Evolutionary conservation across 92 coral and sea anemone species (phyloP).

Genomic region (Siderastrea radians): DNA sequence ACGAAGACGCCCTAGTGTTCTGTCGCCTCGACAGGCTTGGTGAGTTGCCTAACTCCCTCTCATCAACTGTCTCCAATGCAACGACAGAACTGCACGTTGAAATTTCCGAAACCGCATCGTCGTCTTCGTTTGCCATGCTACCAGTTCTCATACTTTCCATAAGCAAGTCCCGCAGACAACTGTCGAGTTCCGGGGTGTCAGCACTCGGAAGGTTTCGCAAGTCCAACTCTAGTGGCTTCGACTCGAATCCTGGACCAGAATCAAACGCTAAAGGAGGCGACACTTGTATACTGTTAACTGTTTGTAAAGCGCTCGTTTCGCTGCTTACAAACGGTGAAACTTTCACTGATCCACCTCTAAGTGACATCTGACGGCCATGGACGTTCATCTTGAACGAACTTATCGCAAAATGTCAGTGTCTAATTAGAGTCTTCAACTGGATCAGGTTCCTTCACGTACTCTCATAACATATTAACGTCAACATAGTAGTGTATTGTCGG

Average conservation of each 20-base stretch:
- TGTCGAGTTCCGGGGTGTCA: conserved; percentile 64
- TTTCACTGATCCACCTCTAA: conserved; percentile 13
- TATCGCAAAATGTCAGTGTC: conserved; percentile 11
- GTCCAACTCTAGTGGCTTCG: conserved; percentile 59
- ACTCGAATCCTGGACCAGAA: conserved; percentile 83
- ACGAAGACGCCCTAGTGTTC: conserved; percentile 34
- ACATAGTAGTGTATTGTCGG: not conserved
- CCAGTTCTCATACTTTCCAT: conserved; percentile 52
- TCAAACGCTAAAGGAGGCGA: conserved; percentile 80
- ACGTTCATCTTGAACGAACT: conserved; percentile 13
- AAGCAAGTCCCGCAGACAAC: conserved; percentile 64
- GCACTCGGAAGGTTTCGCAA: conserved; percentile 65
- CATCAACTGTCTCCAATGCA: conserved; percentile 74
- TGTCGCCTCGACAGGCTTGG: conserved; percentile 17
- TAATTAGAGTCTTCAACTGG: not conserved
- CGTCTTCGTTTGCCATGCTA: conserved; percentile 50
- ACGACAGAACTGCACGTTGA: conserved; percentile 80
- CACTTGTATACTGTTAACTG: conserved; percentile 17
- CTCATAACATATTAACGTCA: not conserved
- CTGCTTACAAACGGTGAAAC: conserved; percentile 2
- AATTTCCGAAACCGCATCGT: conserved; percentile 73
- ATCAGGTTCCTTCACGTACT: conserved; percentile 9
- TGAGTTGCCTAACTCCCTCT: conserved; percentile 16
- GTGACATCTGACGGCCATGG: not conserved
- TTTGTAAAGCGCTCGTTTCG: not conserved